Evolutionary conservation across 1,140 invertebrate genomes (phyloP).

Genomic region (Trachymyrmex septentrionalis): DNA sequence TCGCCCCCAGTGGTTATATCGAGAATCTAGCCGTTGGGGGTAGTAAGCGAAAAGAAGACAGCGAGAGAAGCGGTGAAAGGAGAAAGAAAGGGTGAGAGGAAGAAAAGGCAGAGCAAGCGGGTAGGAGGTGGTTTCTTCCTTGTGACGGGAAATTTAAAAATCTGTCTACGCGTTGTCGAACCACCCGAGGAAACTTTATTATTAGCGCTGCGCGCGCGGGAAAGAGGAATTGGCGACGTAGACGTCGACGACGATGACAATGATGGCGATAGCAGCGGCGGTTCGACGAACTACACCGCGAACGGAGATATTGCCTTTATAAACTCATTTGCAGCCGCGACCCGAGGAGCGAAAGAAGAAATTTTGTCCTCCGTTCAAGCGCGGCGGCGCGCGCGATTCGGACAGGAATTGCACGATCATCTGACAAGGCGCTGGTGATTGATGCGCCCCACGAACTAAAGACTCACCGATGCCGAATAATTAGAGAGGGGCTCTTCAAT

Average conservation of each 20-base stretch:
- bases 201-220: constrained; percentile 79
- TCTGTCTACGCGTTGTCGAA: constrained; percentile 87
- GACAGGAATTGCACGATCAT: constrained; percentile 71
- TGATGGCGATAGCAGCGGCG: constrained; percentile 62
- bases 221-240: constrained; percentile 48
- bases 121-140: constrained; percentile 71
- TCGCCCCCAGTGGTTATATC: constrained; percentile 71
- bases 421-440: constrained; percentile 73
- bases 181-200: constrained; percentile 86
- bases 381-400: constrained; percentile 47
- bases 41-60: constrained; percentile 42
- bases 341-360: constrained; percentile 65
- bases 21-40: constrained; percentile 64
- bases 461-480: constrained; percentile 78
- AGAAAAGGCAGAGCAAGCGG: constrained; percentile 18
- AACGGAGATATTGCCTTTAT: constrained; percentile 85
- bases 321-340: constrained; percentile 86
- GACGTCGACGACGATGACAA: constrained; percentile 32
- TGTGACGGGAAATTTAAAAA: constrained; percentile 87
- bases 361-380: constrained; percentile 72
- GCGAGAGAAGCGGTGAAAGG: constrained; percentile 48
- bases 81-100: constrained; percentile 13
- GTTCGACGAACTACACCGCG: constrained; percentile 76
- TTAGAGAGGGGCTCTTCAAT: constrained; percentile 76
- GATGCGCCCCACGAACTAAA: constrained; percentile 77